phyloP scores from a whole-genome alignment of 2,113 vertebrate genomes.

The Lepus timidus region DNA sequence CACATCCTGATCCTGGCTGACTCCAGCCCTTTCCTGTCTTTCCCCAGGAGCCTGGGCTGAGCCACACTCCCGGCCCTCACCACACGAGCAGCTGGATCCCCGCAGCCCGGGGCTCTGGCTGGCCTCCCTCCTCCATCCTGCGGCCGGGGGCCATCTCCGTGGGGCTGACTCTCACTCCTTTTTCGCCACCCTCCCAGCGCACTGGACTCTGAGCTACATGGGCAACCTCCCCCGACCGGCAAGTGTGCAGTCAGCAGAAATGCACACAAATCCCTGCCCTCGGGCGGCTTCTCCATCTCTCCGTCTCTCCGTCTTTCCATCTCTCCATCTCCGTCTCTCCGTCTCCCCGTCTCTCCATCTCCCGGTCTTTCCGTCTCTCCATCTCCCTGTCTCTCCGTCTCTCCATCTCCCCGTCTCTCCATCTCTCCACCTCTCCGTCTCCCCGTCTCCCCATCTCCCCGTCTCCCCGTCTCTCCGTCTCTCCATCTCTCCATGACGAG shows the following conservation, averaged over 20 bases:
- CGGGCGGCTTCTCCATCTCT: not conserved
- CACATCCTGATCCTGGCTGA: rapidly evolving
- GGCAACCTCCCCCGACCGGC: not conserved
- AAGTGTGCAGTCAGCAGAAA: not conserved
- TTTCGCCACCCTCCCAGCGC: not conserved
- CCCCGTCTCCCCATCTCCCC: no score
- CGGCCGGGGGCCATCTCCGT: not conserved
- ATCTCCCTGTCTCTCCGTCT: no score
- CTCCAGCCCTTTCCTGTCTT: rapidly evolving
- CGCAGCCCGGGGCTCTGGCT: no score
- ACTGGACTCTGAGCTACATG: not conserved
- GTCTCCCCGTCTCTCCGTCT: no score
- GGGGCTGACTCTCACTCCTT: not conserved
- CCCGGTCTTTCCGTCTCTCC: no score
- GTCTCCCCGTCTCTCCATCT: no score
- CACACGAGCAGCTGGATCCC: not conserved
- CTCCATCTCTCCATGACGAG: not conserved
- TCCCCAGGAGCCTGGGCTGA: rapidly evolving
- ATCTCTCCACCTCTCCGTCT: not conserved
- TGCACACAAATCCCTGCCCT: rapidly evolving
- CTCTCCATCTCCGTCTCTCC: no score
- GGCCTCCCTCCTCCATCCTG: not conserved
- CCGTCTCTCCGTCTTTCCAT: no score
- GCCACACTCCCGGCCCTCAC: not conserved
- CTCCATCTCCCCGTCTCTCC: not conserved